Evolutionary conservation across 2,113 vertebrate species (phyloP), one percentile per base, ranked within the genome.

Genomic region (Zosterops borbonicus): DNA sequence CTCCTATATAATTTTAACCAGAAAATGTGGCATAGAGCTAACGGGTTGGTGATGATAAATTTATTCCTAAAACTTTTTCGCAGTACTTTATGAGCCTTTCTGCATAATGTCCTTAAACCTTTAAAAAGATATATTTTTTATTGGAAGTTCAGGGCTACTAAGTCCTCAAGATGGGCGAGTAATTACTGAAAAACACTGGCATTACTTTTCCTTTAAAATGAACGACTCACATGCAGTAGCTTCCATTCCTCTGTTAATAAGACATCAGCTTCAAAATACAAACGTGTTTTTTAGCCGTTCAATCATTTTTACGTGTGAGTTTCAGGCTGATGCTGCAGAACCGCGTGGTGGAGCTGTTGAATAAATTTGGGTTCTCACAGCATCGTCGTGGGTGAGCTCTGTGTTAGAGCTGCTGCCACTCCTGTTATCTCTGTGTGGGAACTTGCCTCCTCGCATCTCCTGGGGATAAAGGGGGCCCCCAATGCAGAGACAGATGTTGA

Each of bases 311-410:
- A 86, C 0, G 9, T 29, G 35, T 5, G 19, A 56, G 28, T 52
- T 68, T 78, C 70, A 42, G 15, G 42, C 44, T 18, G 23, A 18
- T 65, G 70, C 63, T 37, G 29, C 39, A 28, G n/a, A 84, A 81
- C 98, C 98, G 97, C 97, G 84, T 97, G 98, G 97, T 98, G 98
- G 98, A 97, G 97, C 97, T 98, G 95, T 98, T 98, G 97, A 94
- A 97, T 97, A 95, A 98, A 97, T 76, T 88, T 97, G 95, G 37
- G 18, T 92, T 74, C 78, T 64, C 64, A 12, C 29, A 17, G 35
- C 52, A 21, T 58, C 10, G 2, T 50, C 47, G 56, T 49, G 42
- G 78, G 76, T 46, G 75, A 69, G 10, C 68, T 87, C 25, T 63
- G 39, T 37, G 31, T 53, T 68, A 89, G 85, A 95, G 70, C 83